These are phyloP conservation scores for Cottus gobio DNA, from an alignment of 2,113 vertebrate genomes.

Conservation along the genomic window DNA sequence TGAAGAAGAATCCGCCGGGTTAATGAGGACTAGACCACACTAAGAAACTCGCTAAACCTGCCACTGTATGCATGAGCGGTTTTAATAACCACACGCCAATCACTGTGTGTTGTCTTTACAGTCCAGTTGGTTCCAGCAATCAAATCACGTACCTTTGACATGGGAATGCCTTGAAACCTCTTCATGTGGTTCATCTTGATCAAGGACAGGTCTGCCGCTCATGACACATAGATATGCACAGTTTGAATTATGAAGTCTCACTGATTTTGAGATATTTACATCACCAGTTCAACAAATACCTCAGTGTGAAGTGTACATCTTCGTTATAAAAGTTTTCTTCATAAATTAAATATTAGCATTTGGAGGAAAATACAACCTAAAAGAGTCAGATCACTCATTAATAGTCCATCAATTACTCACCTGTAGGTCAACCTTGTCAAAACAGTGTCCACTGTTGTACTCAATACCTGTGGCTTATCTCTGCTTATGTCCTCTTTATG, in stretches of 20 bases:
- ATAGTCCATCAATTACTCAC: slow-evolving; percentile 17
- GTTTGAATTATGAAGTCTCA: not conserved
- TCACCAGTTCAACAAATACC: not conserved
- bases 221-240: not conserved
- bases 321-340: not conserved
- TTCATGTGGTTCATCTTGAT: slow-evolving; percentile 76
- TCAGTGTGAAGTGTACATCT: not conserved
- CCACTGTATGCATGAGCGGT: not conserved
- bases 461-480: not conserved
- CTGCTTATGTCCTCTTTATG: not conserved
- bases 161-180: slow-evolving; percentile 77
- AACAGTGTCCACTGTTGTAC: not conserved
- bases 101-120: not conserved
- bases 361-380: not conserved
- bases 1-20: not conserved
- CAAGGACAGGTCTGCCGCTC: not conserved
- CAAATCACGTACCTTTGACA: slow-evolving; percentile 79
- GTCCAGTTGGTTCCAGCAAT: not conserved
- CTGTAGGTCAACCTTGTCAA: not conserved
- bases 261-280: not conserved
- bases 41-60: not conserved
- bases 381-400: not conserved
- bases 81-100: not conserved
- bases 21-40: not conserved
- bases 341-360: not conserved